phyloP scores from a whole-genome alignment of 1,140 invertebrate genomes.

The Globodera ellingtonae region DNA sequence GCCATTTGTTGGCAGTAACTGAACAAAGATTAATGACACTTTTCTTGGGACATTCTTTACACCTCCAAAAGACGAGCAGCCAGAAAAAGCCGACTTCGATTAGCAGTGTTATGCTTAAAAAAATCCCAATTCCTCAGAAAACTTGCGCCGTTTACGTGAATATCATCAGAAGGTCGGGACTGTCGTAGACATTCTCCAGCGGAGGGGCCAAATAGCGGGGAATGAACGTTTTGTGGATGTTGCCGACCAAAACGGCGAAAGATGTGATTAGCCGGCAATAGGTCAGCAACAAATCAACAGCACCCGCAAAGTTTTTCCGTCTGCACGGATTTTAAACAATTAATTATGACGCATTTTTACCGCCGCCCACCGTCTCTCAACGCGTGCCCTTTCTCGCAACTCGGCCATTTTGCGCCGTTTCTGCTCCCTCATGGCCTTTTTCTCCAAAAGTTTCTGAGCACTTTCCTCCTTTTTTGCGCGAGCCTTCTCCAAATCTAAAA shows the following conservation, averaged over 20 bases:
- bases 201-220: slow-evolving; percentile 40
- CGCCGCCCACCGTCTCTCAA: slow-evolving; percentile 16
- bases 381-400: slow-evolving; percentile 3
- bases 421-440: slow-evolving; percentile 12
- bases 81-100: slow-evolving; percentile 50
- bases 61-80: slow-evolving; percentile 39
- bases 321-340: neutral
- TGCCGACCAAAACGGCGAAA: slow-evolving; percentile 55
- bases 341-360: too few relatives aligned
- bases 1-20: slow-evolving; percentile 42
- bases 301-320: slow-evolving; percentile 26
- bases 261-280: slow-evolving; percentile 39
- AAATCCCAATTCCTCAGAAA: neutral
- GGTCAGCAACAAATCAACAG: slow-evolving; percentile 21
- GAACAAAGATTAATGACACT: neutral
- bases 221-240: slow-evolving; percentile 55
- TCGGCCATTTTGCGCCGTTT: slow-evolving; percentile 12
- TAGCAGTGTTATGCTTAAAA: slow-evolving; percentile 38
- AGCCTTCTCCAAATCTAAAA: neutral
- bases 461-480: slow-evolving; percentile 6
- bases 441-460: slow-evolving; percentile 14
- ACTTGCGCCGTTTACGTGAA: slow-evolving; percentile 42
- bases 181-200: slow-evolving; percentile 43
- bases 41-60: slow-evolving; percentile 31
- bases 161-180: slow-evolving; percentile 53